Base-by-base conservation (phyloP, 1,140 invertebrate genomes). In the Leptestheria dahalacensis region DNA sequence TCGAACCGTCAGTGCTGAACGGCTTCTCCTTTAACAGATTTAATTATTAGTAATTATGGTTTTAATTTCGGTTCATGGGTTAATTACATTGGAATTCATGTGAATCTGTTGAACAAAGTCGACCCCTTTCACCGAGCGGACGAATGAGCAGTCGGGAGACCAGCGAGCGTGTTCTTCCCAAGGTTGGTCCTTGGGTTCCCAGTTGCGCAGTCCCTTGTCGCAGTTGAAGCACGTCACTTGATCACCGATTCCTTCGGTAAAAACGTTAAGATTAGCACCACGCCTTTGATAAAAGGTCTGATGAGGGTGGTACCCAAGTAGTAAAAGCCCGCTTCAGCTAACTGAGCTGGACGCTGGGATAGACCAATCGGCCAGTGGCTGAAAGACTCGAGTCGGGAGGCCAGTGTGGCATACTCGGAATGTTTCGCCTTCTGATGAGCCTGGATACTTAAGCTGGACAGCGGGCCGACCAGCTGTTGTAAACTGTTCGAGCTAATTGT, bases 101-200 rank as follows among this genome's bases (percentile, higher is more conserved):
- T 54, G 48, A 28, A 58, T 48, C 33, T 62, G 33, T 24, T 61
- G 54, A n/a, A 71, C 61, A 59, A 64, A 73, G 6, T 81, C 77
- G 49, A 79, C 77, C 10, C 87, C 86, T 69, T 91, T 89, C 48
- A 82, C 78, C 41, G 83, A 72, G 26, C 80, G 72, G 3, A 93
- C 69, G 72, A 82, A 91, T 9, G 77, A 76, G 66, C 89, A 93
- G 53, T 84, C 79, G 1, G 79, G 77, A 65, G 87, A 88, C 87
- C 88, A 91, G 28, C 80, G 77, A 0, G 87, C 87, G 68, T 94
- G 91, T 69, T 93, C 86, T 59, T 83, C 80, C 88, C 88, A 91
- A 1, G 88, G 88, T 62, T 87, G 79, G 73, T 93, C 89, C 54
- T 80, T 77, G 23, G 79, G 78, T 69, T 87, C 84, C 91, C 91